phyloP scores from a whole-genome alignment of 1,140 invertebrate species.

The Zaprionus africanus region DNA sequence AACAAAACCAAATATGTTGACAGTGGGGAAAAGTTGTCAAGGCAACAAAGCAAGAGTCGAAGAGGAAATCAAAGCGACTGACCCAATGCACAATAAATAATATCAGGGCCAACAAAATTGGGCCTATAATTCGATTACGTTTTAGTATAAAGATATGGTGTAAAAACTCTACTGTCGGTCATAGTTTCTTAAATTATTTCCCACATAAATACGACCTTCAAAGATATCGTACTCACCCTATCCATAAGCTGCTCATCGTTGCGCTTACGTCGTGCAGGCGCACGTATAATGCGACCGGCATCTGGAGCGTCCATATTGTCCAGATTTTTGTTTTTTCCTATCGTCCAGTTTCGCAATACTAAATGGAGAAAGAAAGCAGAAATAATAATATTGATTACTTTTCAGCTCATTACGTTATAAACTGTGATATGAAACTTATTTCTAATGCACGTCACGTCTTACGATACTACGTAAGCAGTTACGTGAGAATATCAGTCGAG shows the following conservation, averaged over 20 bases:
- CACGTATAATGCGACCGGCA: conserved; percentile 74
- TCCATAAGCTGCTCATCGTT: conserved; percentile 80
- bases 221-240: conserved; percentile 62
- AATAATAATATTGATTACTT: neutral
- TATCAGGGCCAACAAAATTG: too few relatives aligned
- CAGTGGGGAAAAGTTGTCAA: conserved; percentile 27
- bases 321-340: conserved; percentile 16
- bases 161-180: too few relatives aligned
- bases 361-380: neutral
- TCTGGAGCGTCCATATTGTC: conserved; percentile 73
- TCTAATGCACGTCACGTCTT: neutral
- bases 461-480: neutral
- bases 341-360: conserved; percentile 4
- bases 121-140: too few relatives aligned
- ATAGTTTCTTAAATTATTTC: neutral
- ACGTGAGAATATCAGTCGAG: conserved; percentile 17
- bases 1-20: neutral
- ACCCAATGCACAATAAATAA: neutral
- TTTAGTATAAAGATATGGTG: too few relatives aligned
- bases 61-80: neutral
- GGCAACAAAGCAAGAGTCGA: neutral
- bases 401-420: neutral
- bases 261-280: conserved; percentile 73
- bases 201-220: neutral
- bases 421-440: neutral